A percentile compares a stretch with the other conserved stretches of the same genome.
Conservation (phyloP, 2,797 vertebrate genomes). For the Ctenosaura bakeri region DNA sequence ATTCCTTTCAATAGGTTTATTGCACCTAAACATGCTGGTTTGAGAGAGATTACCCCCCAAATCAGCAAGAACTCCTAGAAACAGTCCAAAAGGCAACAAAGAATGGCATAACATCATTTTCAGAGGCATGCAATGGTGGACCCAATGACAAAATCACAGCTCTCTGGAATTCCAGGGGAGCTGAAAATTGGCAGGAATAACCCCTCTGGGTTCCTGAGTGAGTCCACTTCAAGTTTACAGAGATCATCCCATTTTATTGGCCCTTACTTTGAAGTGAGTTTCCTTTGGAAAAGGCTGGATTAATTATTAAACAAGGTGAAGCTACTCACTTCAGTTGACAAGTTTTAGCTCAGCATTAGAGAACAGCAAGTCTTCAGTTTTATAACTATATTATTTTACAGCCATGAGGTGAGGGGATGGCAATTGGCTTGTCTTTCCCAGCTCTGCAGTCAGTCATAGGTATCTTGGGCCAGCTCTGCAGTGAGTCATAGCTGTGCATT, state of each 20-base stretch:
- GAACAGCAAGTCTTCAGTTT: background rate
- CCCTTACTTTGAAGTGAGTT: background rate
- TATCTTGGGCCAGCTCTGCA: background rate
- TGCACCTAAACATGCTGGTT: too few species aligned
- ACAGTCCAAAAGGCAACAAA: background rate
- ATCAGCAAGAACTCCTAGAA: background rate
- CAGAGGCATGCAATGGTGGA: background rate
- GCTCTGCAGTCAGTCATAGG: background rate
- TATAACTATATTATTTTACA: constrained; percentile 5
- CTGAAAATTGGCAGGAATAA: too few species aligned
- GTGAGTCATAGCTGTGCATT: background rate
- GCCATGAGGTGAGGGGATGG: background rate
- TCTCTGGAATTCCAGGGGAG: too few species aligned
- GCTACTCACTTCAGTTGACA: background rate
- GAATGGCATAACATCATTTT: too few species aligned
- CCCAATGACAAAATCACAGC: background rate
- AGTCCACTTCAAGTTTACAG: too few species aligned
- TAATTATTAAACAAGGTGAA: background rate
- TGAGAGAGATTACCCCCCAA: background rate
- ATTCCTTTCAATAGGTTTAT: too few species aligned
- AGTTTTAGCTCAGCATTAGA: background rate
- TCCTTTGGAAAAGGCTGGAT: background rate
- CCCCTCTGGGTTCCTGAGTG: too few species aligned
- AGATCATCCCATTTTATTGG: background rate
- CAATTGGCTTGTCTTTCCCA: background rate